These are phyloP conservation scores for Spea multiplicata DNA, from an alignment of 2,113 vertebrate species.

Conservation along the genomic window DNA sequence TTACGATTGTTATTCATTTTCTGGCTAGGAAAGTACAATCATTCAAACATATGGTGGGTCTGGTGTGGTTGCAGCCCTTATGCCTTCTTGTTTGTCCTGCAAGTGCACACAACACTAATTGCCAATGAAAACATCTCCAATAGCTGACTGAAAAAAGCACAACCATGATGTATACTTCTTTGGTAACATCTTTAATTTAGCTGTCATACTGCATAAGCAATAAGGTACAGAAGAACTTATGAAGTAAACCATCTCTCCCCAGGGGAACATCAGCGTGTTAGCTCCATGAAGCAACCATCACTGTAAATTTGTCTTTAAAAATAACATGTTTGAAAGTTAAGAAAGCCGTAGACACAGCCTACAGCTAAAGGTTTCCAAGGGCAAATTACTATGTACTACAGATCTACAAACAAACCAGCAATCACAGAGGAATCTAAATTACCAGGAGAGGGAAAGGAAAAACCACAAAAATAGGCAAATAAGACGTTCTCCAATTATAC, in stretches of 20 bases:
- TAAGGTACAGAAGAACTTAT: too few relatives aligned
- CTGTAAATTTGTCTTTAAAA: neutral
- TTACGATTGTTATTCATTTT: too few relatives aligned
- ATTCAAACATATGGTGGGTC: too few relatives aligned
- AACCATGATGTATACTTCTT: too few relatives aligned
- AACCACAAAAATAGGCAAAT: slow-evolving; percentile 56
- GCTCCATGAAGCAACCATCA: neutral
- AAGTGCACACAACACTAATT: too few relatives aligned
- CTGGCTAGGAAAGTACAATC: too few relatives aligned
- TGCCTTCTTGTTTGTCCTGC: too few relatives aligned
- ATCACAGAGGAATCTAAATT: slow-evolving; percentile 64
- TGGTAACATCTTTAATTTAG: too few relatives aligned
- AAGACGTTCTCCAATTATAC: slow-evolving; percentile 49
- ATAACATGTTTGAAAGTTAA: neutral
- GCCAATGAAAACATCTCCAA: too few relatives aligned
- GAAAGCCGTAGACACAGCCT: slow-evolving; percentile 30
- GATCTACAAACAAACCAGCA: slow-evolving; percentile 62
- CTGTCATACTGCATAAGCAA: too few relatives aligned
- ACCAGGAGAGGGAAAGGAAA: slow-evolving; percentile 59
- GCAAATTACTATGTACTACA: slow-evolving; percentile 63
- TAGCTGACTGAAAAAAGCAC: too few relatives aligned
- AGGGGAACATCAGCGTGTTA: neutral
- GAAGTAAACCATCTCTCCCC: neutral
- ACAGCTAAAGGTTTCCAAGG: slow-evolving; percentile 51
- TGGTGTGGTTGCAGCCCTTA: too few relatives aligned